phyloP scores from a whole-genome alignment of 1,140 invertebrate species.

The Euglossa dilemma region DNA sequence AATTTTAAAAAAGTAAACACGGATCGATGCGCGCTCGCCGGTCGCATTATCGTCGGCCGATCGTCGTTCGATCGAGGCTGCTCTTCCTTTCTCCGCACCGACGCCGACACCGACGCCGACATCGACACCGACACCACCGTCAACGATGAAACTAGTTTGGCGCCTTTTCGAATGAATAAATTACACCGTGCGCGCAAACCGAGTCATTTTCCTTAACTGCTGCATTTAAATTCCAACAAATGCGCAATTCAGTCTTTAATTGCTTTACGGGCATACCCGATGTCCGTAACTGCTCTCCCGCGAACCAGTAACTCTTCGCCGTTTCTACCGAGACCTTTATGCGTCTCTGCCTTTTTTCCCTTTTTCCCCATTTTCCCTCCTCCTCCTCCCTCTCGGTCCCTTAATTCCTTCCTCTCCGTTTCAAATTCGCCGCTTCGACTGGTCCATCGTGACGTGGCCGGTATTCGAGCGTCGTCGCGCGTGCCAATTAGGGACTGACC shows the following conservation, averaged over 20 bases:
- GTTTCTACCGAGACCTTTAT: neutral
- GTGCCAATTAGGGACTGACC: constrained; percentile 15
- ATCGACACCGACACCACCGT: neutral
- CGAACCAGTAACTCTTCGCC: constrained; percentile 6
- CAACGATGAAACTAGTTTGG: neutral
- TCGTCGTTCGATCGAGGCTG: neutral
- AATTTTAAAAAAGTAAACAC: constrained; percentile 55
- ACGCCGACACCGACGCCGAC: too few relatives aligned
- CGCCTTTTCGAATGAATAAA: constrained; percentile 22
- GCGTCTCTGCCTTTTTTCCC: neutral
- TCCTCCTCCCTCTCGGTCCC: too few relatives aligned
- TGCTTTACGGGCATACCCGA: constrained; percentile 28
- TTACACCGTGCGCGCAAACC: constrained; percentile 8
- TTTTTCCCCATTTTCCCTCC: neutral
- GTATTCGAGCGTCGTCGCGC: constrained; percentile 2
- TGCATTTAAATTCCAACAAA: constrained; percentile 47
- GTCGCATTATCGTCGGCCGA: neutral
- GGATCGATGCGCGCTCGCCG: constrained; percentile 40
- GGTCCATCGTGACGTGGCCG: neutral
- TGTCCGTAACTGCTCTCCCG: constrained; percentile 12
- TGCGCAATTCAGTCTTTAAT: constrained; percentile 43
- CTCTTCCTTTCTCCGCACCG: too few relatives aligned
- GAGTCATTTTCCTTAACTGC: constrained; percentile 36
- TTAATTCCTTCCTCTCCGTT: neutral
- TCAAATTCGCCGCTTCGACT: neutral